Evolutionary conservation across 2,888 invertebrate genomes (phyloP).

Genomic region (Calameuta pallipes): DNA sequence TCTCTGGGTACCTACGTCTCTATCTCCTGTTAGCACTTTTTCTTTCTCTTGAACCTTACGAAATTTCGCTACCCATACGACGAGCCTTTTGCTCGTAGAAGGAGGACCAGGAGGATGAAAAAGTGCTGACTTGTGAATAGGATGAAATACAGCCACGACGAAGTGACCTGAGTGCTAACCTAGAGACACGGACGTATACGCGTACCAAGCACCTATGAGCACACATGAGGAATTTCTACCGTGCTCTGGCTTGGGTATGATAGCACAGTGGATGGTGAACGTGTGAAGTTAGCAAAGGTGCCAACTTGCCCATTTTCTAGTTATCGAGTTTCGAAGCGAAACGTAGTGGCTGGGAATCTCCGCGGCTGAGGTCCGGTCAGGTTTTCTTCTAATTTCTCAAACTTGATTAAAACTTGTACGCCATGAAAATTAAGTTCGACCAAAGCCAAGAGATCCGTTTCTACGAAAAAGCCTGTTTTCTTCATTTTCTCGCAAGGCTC

Average conservation of each 20-base stretch:
- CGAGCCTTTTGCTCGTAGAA: background rate
- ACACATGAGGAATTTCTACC: background rate
- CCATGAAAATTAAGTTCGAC: slow-evolving; percentile 55
- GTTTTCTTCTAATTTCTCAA: slow-evolving; percentile 59
- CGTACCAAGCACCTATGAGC: background rate
- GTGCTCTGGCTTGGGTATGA: background rate
- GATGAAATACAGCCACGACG: background rate
- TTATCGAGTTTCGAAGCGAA: slow-evolving; percentile 42
- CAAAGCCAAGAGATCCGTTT: slow-evolving; percentile 1
- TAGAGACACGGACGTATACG: background rate
- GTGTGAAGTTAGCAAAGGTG: slow-evolving; percentile 53
- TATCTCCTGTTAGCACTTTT: background rate
- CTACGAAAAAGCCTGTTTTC: background rate
- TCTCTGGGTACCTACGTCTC: background rate
- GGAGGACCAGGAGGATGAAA: background rate
- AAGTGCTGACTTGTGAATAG: background rate
- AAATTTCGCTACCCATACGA: background rate
- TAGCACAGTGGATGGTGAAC: slow-evolving; percentile 5
- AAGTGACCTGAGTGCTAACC: background rate
- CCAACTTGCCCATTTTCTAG: slow-evolving; percentile 44
- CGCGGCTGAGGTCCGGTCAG: slow-evolving; percentile 20
- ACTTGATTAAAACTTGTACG: slow-evolving; percentile 61
- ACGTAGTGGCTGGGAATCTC: background rate
- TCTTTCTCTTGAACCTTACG: background rate
- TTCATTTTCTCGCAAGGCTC: background rate